phyloP scores from a whole-genome alignment of 2,113 vertebrate species.

The Cavia porcellus region DNA sequence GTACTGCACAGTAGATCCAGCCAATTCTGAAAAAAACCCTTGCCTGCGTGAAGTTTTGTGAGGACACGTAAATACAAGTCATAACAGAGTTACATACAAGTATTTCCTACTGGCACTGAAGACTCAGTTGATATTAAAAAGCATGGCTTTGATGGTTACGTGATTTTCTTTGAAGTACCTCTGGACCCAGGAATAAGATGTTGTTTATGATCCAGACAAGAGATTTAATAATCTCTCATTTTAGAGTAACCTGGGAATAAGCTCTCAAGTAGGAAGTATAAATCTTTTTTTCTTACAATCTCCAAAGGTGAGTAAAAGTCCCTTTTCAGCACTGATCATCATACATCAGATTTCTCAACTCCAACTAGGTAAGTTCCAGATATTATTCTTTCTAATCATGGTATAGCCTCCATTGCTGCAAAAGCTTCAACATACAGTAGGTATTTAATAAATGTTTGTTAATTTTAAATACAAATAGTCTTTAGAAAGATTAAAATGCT shows the following conservation, averaged over 20 bases:
- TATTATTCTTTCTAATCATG: constrained; percentile 8
- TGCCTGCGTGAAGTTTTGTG: background rate
- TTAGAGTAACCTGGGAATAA: constrained; percentile 29
- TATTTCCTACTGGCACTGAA: background rate
- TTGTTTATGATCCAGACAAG: background rate
- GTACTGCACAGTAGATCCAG: background rate
- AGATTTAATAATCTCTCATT: background rate
- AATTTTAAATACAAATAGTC: constrained; percentile 15
- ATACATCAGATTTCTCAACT: background rate
- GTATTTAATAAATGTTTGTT: constrained; percentile 16
- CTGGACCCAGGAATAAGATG: background rate
- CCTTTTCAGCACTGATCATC: constrained; percentile 8
- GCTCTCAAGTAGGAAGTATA: background rate
- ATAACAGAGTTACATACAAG: background rate
- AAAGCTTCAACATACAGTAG: background rate
- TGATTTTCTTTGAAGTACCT: constrained; percentile 1
- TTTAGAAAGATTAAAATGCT: background rate
- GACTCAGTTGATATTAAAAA: constrained; percentile 8
- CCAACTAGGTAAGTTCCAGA: background rate
- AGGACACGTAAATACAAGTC: background rate
- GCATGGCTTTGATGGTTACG: background rate
- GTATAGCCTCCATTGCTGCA: background rate
- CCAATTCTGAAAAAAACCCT: background rate
- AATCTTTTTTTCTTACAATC: constrained; percentile 1
- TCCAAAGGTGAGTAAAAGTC: background rate